Evolutionary conservation across 2,113 vertebrate species (phyloP).

Genomic region (Phrynosoma platyrhinos): DNA sequence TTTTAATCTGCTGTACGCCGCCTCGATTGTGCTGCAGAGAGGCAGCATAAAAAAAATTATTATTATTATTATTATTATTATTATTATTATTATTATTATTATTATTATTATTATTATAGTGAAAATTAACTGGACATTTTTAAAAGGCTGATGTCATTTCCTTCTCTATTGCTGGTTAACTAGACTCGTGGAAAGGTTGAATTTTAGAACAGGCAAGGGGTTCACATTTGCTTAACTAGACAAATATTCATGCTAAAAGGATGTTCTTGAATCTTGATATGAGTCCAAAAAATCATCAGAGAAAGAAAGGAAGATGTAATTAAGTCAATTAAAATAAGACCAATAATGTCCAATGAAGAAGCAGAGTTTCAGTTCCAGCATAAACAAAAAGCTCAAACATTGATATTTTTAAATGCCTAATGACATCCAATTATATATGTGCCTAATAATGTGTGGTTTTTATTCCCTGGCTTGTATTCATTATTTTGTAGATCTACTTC

Average conservation of each 20-base stretch:
- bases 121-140: not conserved
- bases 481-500: not conserved
- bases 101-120: too few relatives aligned
- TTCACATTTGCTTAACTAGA: constrained; percentile 2
- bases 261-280: constrained; percentile 1
- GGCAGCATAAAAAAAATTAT: not conserved
- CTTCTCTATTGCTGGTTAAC: not conserved
- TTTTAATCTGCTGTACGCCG: too few relatives aligned
- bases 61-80: too few relatives aligned
- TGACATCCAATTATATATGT: constrained; percentile 1
- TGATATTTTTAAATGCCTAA: constrained; percentile 3
- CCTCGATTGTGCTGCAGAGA: too few relatives aligned
- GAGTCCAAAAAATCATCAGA: not conserved
- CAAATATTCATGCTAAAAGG: constrained; percentile 27
- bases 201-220: not conserved
- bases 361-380: not conserved
- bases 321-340: constrained; percentile 18
- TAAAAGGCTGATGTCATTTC: not conserved
- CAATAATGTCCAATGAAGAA: not conserved
- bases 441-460: not conserved
- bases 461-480: not conserved
- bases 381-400: not conserved
- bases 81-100: too few relatives aligned
- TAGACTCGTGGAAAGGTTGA: constrained; percentile 6
- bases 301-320: not conserved